These are phyloP conservation scores for Stenoptilia bipunctidactyla DNA, from an alignment of 2,888 invertebrate species.

Conservation along the genomic window DNA sequence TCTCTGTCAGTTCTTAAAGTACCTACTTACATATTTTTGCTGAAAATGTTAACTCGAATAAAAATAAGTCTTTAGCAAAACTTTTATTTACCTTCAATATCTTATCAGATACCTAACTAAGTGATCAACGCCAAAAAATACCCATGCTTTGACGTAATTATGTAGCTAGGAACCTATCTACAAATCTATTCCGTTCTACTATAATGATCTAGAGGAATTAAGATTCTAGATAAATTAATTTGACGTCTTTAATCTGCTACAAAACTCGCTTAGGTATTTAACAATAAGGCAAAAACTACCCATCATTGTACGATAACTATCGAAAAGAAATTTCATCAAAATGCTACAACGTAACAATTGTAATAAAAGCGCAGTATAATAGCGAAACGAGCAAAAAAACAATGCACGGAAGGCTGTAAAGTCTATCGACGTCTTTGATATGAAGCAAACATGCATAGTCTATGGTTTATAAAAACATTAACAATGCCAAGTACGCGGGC, in stretches of 20 bases:
- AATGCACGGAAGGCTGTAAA: constrained; percentile 50
- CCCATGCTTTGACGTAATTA: no score
- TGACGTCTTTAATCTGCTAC: constrained; percentile 1
- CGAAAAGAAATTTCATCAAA: constrained; percentile 8
- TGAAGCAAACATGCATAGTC: constrained; percentile 19
- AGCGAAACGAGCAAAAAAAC: constrained; percentile 17
- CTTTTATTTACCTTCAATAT: no score
- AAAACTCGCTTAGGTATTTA: not conserved
- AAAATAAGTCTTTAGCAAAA: no score
- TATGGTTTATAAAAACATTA: constrained; percentile 32
- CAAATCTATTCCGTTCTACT: no score
- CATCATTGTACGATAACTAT: not conserved
- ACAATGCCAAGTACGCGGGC: constrained; percentile 28
- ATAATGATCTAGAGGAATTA: no score
- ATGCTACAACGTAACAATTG: constrained; percentile 14
- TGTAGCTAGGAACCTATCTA: no score
- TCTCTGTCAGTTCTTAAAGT: no score
- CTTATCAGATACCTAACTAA: no score
- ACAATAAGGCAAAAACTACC: not conserved
- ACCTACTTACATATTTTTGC: no score
- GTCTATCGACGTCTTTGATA: constrained; percentile 5
- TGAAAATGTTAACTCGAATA: no score
- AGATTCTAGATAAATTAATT: not conserved
- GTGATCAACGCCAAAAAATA: no score
- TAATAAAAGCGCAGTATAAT: constrained; percentile 11